These are phyloP conservation scores for Hedychridium roseum DNA, from an alignment of 2,888 invertebrate genomes.

Conservation along the genomic window DNA sequence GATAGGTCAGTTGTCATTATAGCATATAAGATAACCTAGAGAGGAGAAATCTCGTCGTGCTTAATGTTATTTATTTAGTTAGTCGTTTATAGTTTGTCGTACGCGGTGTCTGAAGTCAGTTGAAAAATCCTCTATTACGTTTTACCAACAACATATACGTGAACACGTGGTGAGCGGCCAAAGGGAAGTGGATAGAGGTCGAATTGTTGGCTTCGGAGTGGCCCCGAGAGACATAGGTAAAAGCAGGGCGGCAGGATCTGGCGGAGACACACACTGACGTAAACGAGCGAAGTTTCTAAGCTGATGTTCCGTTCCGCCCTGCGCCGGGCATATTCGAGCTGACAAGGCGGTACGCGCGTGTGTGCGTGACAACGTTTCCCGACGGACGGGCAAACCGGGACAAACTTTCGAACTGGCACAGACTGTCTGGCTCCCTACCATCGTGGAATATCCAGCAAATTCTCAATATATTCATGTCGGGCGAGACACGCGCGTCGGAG, in stretches of 20 bases:
- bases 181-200: constrained; percentile 14
- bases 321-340: constrained; percentile 43
- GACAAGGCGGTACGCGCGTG: constrained; percentile 48
- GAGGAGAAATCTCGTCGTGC: too few species aligned
- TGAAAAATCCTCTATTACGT: too few species aligned
- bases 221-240: not conserved
- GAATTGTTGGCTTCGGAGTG: constrained; percentile 30
- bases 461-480: constrained; percentile 40
- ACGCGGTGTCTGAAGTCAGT: too few species aligned
- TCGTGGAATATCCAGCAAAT: constrained; percentile 33
- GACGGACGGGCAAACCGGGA: constrained; percentile 57
- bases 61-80: too few species aligned
- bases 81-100: too few species aligned
- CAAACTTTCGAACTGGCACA: constrained; percentile 62
- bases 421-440: constrained; percentile 55
- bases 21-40: too few species aligned
- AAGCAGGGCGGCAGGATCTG: not conserved
- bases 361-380: too few species aligned
- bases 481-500: too few species aligned
- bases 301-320: constrained; percentile 47
- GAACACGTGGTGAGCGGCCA: constrained; percentile 13
- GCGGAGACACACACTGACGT: constrained; percentile 33
- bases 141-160: too few species aligned
- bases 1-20: too few species aligned
- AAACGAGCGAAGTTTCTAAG: constrained; percentile 50